Evolutionary conservation across 2,113 vertebrate genomes (phyloP).

Genomic region (Dendropsophus ebraccatus): DNA sequence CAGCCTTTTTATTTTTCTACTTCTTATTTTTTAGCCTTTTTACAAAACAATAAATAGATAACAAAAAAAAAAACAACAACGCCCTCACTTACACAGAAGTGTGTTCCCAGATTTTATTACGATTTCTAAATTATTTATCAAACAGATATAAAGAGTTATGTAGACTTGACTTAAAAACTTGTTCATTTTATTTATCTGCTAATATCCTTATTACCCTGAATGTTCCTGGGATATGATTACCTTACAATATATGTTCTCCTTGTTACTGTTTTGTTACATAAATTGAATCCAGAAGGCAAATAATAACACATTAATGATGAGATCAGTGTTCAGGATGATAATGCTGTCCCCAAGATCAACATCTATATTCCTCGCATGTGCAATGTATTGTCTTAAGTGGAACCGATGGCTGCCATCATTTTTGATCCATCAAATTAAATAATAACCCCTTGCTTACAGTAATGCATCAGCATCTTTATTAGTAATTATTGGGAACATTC

Average conservation of each 20-base stretch:
- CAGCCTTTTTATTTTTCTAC: too few species aligned
- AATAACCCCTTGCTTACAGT: slow-evolving; percentile 29
- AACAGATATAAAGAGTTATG: neutral
- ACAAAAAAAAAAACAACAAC: too few species aligned
- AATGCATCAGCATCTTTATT: slow-evolving; percentile 31
- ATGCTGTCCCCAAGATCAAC: neutral
- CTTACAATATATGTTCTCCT: neutral
- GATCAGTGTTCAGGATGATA: slow-evolving; percentile 23
- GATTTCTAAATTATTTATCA: neutral
- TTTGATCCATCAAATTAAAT: slow-evolving; percentile 25
- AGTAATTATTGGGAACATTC: slow-evolving; percentile 27
- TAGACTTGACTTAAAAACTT: too few species aligned
- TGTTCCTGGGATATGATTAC: neutral
- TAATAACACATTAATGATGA: slow-evolving; percentile 23
- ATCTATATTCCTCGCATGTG: neutral
- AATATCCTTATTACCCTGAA: neutral
- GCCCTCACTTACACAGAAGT: too few species aligned
- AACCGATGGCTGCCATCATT: slow-evolving; percentile 34
- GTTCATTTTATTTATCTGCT: neutral
- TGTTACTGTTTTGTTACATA: neutral
- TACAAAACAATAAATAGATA: too few species aligned
- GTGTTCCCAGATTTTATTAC: too few species aligned
- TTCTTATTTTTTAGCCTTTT: too few species aligned
- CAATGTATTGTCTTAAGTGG: slow-evolving; percentile 17
- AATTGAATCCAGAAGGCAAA: neutral